Conservation (phyloP, 1,140 invertebrate genomes). For the Sarcophaga peregrina region DNA sequence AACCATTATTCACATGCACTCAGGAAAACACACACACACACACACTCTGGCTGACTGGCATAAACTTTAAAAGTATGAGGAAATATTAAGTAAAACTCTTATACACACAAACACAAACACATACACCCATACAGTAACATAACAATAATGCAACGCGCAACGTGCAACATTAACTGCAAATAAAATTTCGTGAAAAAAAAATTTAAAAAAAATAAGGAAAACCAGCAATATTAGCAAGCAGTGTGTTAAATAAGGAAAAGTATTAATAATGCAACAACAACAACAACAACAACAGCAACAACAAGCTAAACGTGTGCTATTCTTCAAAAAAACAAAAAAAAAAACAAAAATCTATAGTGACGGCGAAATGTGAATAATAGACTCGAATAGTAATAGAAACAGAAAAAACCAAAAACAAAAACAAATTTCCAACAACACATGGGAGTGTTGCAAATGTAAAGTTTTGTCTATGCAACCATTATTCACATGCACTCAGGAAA, state of each 20-base stretch:
- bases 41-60: no score
- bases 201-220: background rate
- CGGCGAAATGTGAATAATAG: background rate
- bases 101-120: background rate
- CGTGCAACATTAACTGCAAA: background rate
- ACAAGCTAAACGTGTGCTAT: background rate
- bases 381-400: background rate
- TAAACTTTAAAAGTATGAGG: background rate
- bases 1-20: background rate
- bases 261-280: background rate
- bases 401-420: background rate
- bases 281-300: background rate
- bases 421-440: background rate
- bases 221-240: background rate
- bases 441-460: background rate
- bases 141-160: background rate
- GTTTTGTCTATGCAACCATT: background rate
- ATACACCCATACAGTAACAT: background rate
- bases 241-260: slow-evolving; percentile 9
- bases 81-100: background rate
- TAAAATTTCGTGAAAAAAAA: no score
- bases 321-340: background rate
- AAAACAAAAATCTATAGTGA: background rate
- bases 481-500: no score
- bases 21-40: background rate